A percentile compares a stretch with the other conserved stretches of the same genome.
Evolutionary conservation across 2,113 vertebrate species (phyloP).

Genomic region (Leucosticte australis): DNA sequence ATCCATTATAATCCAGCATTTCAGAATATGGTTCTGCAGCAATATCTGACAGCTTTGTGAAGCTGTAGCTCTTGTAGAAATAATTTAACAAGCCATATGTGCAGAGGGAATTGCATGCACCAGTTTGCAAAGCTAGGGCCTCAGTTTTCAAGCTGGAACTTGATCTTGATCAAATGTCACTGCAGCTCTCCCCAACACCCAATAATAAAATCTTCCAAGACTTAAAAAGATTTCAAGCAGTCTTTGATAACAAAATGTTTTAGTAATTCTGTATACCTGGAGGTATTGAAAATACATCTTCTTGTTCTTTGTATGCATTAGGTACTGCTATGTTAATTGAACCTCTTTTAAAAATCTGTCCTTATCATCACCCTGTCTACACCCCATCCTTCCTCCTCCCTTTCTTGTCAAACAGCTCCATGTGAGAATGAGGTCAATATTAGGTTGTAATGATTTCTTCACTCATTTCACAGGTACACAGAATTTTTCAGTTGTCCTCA

Average conservation of each 20-base stretch:
- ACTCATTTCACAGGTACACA: constrained; percentile 20
- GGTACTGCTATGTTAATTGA: not conserved
- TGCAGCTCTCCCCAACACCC: not conserved
- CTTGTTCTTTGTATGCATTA: not conserved
- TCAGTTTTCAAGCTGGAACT: constrained; percentile 18
- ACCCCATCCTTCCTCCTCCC: not conserved
- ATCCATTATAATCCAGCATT: not conserved
- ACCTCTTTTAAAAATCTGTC: not conserved
- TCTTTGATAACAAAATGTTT: not conserved
- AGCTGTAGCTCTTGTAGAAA: not conserved
- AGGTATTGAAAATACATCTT: not conserved
- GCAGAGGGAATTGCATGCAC: not conserved
- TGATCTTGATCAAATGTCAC: not conserved
- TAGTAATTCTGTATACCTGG: not conserved
- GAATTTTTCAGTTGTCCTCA: not conserved
- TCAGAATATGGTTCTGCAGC: not conserved
- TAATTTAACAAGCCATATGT: not conserved
- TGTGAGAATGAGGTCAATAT: constrained; percentile 16
- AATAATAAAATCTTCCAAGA: not conserved
- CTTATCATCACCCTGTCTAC: not conserved
- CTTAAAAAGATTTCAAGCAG: not conserved
- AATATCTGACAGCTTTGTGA: constrained; percentile 1
- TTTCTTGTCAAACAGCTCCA: constrained; percentile 3
- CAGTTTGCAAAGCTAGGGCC: not conserved
- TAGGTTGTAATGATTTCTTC: constrained; percentile 17